A percentile compares a stretch with the other conserved stretches of the same genome.
These are phyloP conservation scores for Nyctalus aviator DNA, from an alignment of 2,797 vertebrate genomes.

Conservation along the genomic window DNA sequence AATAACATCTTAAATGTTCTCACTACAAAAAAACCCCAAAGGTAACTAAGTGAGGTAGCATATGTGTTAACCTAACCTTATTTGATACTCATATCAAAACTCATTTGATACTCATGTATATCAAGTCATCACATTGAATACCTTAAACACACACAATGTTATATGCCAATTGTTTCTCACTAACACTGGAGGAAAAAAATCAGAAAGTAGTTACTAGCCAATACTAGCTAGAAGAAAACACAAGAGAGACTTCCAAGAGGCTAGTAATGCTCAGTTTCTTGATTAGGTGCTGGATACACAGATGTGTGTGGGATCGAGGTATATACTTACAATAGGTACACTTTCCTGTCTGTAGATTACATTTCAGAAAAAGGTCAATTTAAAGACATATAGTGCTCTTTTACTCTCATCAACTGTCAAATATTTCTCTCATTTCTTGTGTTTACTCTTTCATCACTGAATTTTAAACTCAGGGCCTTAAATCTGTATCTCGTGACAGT, in stretches of 20 bases:
- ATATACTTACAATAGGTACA: background rate
- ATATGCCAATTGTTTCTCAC: background rate
- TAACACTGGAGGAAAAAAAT: background rate
- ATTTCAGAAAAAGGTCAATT: background rate
- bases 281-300: background rate
- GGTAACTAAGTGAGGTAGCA: background rate
- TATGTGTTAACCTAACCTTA: background rate
- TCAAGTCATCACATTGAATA: background rate
- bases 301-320: background rate
- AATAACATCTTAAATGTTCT: background rate
- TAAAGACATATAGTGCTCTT: background rate
- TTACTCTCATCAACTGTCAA: background rate
- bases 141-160: background rate
- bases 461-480: conserved; percentile 45
- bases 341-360: background rate
- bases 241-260: background rate
- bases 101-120: background rate
- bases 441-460: background rate
- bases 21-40: background rate
- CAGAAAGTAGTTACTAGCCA: background rate
- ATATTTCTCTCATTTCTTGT: background rate
- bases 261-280: conserved; percentile 2
- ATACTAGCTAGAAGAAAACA: background rate
- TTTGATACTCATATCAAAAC: background rate
- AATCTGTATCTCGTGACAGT: conserved; percentile 55